A percentile compares a stretch with the other conserved stretches of the same genome.
Conservation (phyloP, 2,797 vertebrate species). For the Aquila chrysaetos region DNA sequence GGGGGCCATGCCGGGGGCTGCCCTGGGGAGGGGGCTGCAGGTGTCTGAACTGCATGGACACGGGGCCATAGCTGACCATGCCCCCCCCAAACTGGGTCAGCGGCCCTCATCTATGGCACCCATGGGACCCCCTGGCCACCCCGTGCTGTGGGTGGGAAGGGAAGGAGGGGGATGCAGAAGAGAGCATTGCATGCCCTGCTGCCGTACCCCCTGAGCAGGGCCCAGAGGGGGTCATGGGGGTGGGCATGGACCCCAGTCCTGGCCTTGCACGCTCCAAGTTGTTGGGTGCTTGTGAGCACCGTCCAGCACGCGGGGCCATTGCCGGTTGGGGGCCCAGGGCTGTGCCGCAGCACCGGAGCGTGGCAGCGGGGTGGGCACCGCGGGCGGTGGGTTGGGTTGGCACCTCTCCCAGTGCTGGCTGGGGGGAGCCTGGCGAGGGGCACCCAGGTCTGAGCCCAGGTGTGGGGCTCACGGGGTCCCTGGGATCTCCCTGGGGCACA, state of each 20-base stretch:
- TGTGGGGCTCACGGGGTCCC: neutral
- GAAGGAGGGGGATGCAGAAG: no score
- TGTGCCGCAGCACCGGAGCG: neutral
- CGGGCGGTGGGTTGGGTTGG: neutral
- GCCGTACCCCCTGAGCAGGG: neutral
- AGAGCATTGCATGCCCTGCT: no score
- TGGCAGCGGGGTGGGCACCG: neutral
- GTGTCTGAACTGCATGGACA: accelerated
- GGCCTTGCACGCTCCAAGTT: no score
- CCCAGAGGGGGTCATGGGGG: no score
- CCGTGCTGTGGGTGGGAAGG: neutral
- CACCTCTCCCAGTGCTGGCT: neutral
- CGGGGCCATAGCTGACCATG: no score
- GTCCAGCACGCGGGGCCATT: neutral
- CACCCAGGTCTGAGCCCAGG: neutral
- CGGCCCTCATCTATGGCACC: no score
- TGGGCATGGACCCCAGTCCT: neutral
- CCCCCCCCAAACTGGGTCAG: no score
- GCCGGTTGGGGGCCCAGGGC: neutral
- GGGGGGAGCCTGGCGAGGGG: neutral
- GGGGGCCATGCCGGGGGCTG: neutral
- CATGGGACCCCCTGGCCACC: neutral
- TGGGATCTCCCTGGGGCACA: neutral
- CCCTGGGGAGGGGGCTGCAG: neutral
- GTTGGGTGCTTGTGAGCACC: neutral